Base-by-base conservation (phyloP, 2,888 invertebrate species). In the Yponomeuta sedellus region DNA sequence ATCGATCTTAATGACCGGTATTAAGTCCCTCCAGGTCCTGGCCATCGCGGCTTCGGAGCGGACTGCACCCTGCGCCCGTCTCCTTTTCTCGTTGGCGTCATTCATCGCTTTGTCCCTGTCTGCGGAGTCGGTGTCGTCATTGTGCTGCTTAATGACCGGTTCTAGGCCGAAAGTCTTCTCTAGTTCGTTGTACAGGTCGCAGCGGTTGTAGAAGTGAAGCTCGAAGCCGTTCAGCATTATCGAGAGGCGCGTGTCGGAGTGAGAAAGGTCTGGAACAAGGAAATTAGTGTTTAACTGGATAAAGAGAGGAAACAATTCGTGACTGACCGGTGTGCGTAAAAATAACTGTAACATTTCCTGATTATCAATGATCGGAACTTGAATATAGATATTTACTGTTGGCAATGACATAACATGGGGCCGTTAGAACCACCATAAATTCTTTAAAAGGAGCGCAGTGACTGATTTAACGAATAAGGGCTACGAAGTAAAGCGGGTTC, bases 1-100 rank as follows among this genome's bases (percentile, higher is more conserved):
- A 80, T 99, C 98, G 71, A 98, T 93, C 92, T 99, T 99, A 69
- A 98, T 98, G 66, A 98, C 98, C 52, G 99, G 99, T 78, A 99
- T 97, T 71, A 99, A 93, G 89, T 98, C 98, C 70, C 98, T 92
- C 99, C 98, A 99, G 2, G 97, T 97, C 72, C 96, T 93, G 4
- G 96, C 96, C 89, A 96, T 95, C 69, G 96, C 96, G 10, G 96
- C 96, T 77, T 96, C 96, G 1, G 96, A 95, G 71, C 95, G 91
- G 69, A 90, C 92, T 0, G 91, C 86, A 67, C 88, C 86, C 66
- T 89, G 89, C 1, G 90, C 89, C 19, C 90, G 79, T 71, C 92
- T 86, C 64, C 92, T 86, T 68, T 93, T 91, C 69, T 92, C 93
- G 73, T 94, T 94, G 66, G 94, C 94, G 70, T 93, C 85, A 74